Percentiles rank a stretch among this genome's conserved stretches.
Conservation (phyloP, 2,888 invertebrate species). For the Achlya flavicornis region DNA sequence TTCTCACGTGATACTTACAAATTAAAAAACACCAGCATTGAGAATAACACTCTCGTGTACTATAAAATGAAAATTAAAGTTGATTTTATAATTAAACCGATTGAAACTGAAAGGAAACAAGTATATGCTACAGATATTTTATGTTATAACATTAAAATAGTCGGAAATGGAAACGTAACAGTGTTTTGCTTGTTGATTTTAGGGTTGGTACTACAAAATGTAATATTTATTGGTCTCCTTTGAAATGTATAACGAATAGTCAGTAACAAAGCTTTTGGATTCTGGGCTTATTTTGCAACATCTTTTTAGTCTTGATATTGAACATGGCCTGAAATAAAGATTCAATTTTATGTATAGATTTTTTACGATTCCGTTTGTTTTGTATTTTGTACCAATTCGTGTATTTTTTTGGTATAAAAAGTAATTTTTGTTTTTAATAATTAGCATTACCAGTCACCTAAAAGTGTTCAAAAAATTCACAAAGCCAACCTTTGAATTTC, state of each 20-base stretch:
- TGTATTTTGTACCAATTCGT: too few relatives aligned
- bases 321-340: not conserved
- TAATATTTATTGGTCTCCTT: not conserved
- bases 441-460: too few relatives aligned
- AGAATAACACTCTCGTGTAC: slow-evolving; percentile 34
- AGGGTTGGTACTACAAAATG: not conserved
- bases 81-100: slow-evolving; percentile 40
- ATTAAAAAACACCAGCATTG: slow-evolving; percentile 45
- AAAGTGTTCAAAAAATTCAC: too few relatives aligned
- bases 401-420: too few relatives aligned
- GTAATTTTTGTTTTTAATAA: too few relatives aligned
- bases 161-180: slow-evolving; percentile 6
- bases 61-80: slow-evolving; percentile 57
- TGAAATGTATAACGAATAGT: not conserved
- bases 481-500: too few relatives aligned
- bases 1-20: slow-evolving; percentile 35
- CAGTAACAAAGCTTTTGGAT: not conserved
- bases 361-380: not conserved
- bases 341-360: not conserved
- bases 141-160: slow-evolving; percentile 16
- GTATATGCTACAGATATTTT: slow-evolving; percentile 4
- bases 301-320: not conserved
- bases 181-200: slow-evolving; percentile 7
- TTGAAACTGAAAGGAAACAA: slow-evolving; percentile 37
- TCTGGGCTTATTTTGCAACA: not conserved